Evolutionary conservation across 2,113 vertebrate genomes (phyloP).

Genomic region (Rhizomys pruinosus): DNA sequence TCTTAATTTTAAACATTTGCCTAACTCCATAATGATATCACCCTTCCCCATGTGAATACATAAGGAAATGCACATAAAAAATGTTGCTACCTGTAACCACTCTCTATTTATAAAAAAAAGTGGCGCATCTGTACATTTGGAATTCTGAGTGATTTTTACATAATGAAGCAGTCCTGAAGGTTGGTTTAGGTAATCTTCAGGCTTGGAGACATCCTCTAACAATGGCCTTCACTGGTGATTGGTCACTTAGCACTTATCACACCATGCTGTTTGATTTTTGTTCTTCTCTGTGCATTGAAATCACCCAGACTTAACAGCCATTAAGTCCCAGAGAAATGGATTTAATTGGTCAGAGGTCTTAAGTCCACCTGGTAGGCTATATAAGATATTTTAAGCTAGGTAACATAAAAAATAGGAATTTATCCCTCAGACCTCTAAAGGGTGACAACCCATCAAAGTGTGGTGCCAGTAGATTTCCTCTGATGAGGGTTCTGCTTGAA

Average conservation of each 20-base stretch:
- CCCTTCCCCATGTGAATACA: background rate
- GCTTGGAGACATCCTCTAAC: background rate
- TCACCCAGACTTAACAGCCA: background rate
- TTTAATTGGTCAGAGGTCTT: background rate
- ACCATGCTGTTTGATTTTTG: background rate
- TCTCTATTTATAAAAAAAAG: slow-evolving; percentile 60
- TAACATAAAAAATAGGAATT: background rate
- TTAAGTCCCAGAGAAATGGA: background rate
- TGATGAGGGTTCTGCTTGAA: background rate
- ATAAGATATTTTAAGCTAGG: background rate
- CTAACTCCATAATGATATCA: background rate
- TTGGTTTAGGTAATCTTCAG: slow-evolving; percentile 20
- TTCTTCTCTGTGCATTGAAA: background rate
- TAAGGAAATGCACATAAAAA: slow-evolving; percentile 56
- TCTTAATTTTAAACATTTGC: slow-evolving; percentile 46
- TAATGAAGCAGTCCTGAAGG: background rate
- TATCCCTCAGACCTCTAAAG: background rate
- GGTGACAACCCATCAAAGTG: background rate
- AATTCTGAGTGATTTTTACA: slow-evolving; percentile 40
- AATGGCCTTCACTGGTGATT: background rate
- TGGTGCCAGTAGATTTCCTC: background rate
- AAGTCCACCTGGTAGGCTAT: background rate
- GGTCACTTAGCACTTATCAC: slow-evolving; percentile 3
- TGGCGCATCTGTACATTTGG: slow-evolving; percentile 32
- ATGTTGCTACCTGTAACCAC: slow-evolving; percentile 39